A percentile compares a stretch with the other conserved stretches of the same genome.
phyloP scores from a whole-genome alignment of 2,113 vertebrate genomes.

The Synodontis membranacea region DNA sequence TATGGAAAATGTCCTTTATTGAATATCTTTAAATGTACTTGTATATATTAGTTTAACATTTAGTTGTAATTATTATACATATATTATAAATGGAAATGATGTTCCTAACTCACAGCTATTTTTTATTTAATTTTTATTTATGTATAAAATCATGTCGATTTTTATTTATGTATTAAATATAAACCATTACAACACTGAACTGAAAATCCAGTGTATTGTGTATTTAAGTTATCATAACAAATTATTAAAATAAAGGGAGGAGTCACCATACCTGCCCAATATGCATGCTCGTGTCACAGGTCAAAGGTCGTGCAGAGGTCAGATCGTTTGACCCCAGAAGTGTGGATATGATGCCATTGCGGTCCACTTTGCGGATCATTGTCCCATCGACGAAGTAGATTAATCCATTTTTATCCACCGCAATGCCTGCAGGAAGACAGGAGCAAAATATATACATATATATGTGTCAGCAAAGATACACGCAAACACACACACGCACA shows the following conservation, averaged over 20 bases:
- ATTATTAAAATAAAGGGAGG: not conserved
- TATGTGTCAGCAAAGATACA: constrained; percentile 33
- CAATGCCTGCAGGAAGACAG: constrained; percentile 79
- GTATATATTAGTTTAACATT: not conserved
- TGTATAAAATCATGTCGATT: not conserved
- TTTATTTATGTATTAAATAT: not conserved
- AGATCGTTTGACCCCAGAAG: constrained; percentile 94
- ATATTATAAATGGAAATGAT: not conserved
- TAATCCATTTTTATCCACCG: constrained; percentile 92
- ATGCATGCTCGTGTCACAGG: constrained; percentile 99
- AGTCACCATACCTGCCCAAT: constrained; percentile 87
- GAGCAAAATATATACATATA: not conserved
- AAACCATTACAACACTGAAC: not conserved
- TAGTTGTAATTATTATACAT: not conserved
- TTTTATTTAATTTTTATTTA: too few species aligned
- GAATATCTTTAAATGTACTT: not conserved
- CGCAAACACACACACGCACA: constrained; percentile 29
- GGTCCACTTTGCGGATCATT: constrained; percentile 97
- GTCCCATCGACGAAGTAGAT: constrained; percentile 99
- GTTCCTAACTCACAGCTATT: too few species aligned
- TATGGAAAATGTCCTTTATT: constrained; percentile 1
- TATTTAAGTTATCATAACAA: too few species aligned
- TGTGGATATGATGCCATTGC: constrained; percentile 97
- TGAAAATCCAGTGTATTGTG: not conserved
- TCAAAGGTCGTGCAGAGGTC: constrained; percentile 92